Conservation (phyloP, 2,888 invertebrate species). For the Hypercompe scribonia region DNA sequence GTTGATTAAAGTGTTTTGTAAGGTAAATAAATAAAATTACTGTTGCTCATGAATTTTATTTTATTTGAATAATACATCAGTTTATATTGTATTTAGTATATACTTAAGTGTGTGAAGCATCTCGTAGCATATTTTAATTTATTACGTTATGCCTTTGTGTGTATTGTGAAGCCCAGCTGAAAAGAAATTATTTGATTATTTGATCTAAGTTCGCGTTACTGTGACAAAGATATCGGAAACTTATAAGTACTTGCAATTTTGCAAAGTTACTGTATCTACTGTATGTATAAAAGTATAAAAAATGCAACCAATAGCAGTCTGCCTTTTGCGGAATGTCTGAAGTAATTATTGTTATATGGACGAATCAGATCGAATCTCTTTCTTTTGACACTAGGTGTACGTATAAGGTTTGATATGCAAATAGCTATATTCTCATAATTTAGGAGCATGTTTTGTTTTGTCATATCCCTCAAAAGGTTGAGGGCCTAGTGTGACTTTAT, state of each 20-base stretch:
- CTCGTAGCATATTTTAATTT: conserved; percentile 9
- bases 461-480: background rate
- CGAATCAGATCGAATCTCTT: too few relatives aligned
- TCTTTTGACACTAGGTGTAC: too few relatives aligned
- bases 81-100: conserved; percentile 5
- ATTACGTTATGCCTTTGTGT: conserved; percentile 30
- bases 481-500: too few relatives aligned
- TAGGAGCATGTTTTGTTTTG: background rate
- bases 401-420: too few relatives aligned
- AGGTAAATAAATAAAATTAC: conserved; percentile 57
- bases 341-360: too few relatives aligned
- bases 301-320: too few relatives aligned
- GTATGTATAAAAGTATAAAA: too few relatives aligned
- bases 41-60: conserved; percentile 58
- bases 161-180: conserved; percentile 64
- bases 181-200: conserved; percentile 39
- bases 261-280: too few relatives aligned
- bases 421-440: too few relatives aligned
- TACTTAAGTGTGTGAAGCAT: conserved; percentile 46
- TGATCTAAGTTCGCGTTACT: background rate
- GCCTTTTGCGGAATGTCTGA: too few relatives aligned
- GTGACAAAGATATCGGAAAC: background rate
- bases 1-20: conserved; percentile 59
- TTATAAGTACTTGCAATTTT: too few relatives aligned
- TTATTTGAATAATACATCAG: conserved; percentile 31